phyloP scores from a whole-genome alignment of 2,888 invertebrate species.

The Tubulanus polymorphus region DNA sequence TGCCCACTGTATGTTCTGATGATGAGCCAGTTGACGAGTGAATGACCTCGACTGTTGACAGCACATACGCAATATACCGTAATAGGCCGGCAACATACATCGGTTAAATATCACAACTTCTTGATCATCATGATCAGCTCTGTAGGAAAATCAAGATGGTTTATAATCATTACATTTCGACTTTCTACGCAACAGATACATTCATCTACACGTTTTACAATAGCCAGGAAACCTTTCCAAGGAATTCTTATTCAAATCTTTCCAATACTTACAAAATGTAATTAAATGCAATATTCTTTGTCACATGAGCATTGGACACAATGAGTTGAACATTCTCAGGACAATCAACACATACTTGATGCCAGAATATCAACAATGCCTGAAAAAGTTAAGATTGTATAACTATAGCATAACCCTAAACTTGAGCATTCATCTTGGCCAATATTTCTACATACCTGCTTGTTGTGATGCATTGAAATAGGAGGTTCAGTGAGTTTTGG shows the following conservation, averaged over 20 bases:
- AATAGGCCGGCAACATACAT: slow-evolving; percentile 80
- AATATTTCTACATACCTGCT: slow-evolving; percentile 63
- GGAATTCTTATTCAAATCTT: neutral
- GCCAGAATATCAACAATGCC: slow-evolving; percentile 87
- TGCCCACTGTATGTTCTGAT: slow-evolving; percentile 95
- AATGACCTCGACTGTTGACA: slow-evolving; percentile 84
- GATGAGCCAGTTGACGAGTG: slow-evolving; percentile 80
- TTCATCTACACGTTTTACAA: too few species aligned
- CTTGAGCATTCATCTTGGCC: neutral
- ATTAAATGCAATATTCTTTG: slow-evolving; percentile 92
- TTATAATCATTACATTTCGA: too few species aligned
- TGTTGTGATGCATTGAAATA: slow-evolving; percentile 91
- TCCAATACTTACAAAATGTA: slow-evolving; percentile 78
- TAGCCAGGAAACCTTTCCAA: neutral
- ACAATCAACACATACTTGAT: slow-evolving; percentile 87
- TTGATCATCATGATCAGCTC: slow-evolving; percentile 94
- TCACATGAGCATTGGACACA: slow-evolving; percentile 79
- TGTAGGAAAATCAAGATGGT: slow-evolving; percentile 57
- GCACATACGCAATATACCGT: slow-evolving; percentile 79
- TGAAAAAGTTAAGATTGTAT: slow-evolving; percentile 19
- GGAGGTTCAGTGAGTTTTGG: slow-evolving; percentile 91
- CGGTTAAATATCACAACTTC: slow-evolving; percentile 92
- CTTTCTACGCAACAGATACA: too few species aligned
- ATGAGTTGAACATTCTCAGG: slow-evolving; percentile 87
- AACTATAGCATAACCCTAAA: neutral